A percentile compares a stretch with the other conserved stretches of the same genome.
These are phyloP conservation scores for Pithys albifrons DNA, from an alignment of 2,113 vertebrate genomes.

Conservation along the genomic window DNA sequence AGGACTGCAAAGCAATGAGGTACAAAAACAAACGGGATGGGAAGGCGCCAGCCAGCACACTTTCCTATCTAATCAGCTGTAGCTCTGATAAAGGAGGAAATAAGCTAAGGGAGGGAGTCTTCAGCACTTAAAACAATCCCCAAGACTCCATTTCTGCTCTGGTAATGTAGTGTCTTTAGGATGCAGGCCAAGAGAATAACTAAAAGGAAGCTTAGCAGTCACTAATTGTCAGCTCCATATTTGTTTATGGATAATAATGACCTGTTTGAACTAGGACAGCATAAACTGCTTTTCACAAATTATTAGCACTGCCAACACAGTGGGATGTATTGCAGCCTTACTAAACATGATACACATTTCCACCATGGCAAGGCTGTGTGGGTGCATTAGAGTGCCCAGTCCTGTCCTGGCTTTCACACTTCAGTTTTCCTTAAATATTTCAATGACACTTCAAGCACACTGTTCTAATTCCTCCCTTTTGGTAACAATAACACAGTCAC, in stretches of 20 bases:
- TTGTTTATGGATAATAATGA: slow-evolving; percentile 10
- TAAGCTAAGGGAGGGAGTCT: slow-evolving; percentile 60
- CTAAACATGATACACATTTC: neutral
- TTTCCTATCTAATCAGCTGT: slow-evolving; percentile 74
- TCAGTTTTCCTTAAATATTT: neutral
- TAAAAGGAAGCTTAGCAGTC: slow-evolving; percentile 26
- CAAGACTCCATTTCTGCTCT: slow-evolving; percentile 38
- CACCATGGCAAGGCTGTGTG: neutral
- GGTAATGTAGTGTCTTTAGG: slow-evolving; percentile 57
- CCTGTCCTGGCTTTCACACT: neutral
- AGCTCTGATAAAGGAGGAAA: slow-evolving; percentile 77
- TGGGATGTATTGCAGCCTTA: rapidly evolving
- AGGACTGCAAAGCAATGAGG: neutral
- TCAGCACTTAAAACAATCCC: slow-evolving; percentile 70
- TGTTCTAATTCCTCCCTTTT: neutral
- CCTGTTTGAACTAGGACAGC: neutral
- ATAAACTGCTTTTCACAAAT: neutral
- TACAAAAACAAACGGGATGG: slow-evolving; percentile 71
- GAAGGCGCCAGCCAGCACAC: slow-evolving; percentile 70
- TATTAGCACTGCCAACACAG: neutral
- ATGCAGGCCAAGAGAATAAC: slow-evolving; percentile 49
- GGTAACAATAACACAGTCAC: neutral
- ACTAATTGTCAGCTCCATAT: neutral
- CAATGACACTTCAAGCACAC: neutral
- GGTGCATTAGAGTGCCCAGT: neutral